phyloP scores from a whole-genome alignment of 92 coral and sea anemone species.

The Diadumene lineata region DNA sequence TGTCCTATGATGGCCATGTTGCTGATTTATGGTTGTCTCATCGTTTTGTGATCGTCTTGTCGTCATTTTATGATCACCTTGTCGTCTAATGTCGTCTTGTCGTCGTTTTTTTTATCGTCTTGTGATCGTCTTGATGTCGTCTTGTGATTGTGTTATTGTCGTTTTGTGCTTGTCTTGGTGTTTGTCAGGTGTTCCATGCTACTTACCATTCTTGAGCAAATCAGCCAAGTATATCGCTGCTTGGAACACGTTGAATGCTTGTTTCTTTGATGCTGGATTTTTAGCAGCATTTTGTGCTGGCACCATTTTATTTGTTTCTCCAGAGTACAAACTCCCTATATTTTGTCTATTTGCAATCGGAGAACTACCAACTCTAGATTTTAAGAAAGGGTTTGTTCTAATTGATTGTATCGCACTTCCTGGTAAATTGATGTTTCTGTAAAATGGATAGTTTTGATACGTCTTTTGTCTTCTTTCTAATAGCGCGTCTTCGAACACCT shows the following conservation, averaged over 20 bases:
- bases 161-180: not conserved
- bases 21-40: not conserved
- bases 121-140: too few relatives aligned
- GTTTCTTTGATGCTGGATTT: conserved; percentile 22
- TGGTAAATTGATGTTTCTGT: not conserved
- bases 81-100: not conserved
- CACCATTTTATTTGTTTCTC: not conserved
- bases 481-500: conserved; percentile 22
- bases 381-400: not conserved
- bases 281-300: not conserved
- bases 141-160: too few relatives aligned
- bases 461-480: not conserved
- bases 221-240: conserved; percentile 77
- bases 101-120: not conserved
- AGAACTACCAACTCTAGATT: not conserved
- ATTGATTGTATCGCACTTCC: not conserved
- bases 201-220: conserved; percentile 60
- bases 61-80: not conserved
- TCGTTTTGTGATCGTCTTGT: not conserved
- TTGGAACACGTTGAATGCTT: conserved; percentile 58
- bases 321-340: conserved; percentile 7
- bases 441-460: conserved; percentile 10
- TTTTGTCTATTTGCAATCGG: not conserved
- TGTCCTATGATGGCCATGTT: not conserved
- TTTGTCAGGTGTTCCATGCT: not conserved